Evolutionary conservation across 2,888 invertebrate genomes (phyloP), one percentile per base, ranked within the genome.

Genomic region (Coenonympha glycerion): DNA sequence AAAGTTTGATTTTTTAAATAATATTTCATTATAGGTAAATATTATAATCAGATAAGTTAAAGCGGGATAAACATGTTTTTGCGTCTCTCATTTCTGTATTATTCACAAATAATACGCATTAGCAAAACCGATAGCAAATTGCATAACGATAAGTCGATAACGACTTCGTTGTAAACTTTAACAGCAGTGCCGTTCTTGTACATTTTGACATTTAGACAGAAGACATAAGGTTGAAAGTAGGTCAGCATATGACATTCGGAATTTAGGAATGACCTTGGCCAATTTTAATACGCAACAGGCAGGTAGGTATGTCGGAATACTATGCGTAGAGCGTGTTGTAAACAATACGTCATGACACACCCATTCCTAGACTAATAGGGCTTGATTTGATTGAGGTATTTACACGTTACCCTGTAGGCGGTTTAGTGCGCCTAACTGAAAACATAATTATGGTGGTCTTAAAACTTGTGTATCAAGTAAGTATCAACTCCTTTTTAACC

Each of bases 281-380:
- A 55, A 62, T 75, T 75, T 73, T 82, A 80, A 79, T 80, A 79
- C 84, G 80, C 81, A 79, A 71, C 76, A 74, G 66, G 65, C 22
- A 31, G 67, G 65, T 64, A 74, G 66, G 65, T 33, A 31, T 68
- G 65, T 64, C 66, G 52, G 61, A 60, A 63, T 65, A 63, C 72
- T 71, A 69, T 64, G 68, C 44, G 47, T 56, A 31, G 28, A 65
- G 62, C 58, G 33, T 36, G 15, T 73, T 69, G 74, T 74, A 75
- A 73, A 76, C 65, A 75, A 62, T 64, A 76, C 84, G 84, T 83
- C 83, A 83, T 55, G 83, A 85, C 86, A 86, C 86, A 86, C 86
- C 86, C 86, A 82, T 81, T 74, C 61, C 61, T 79, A 69, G 73
- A 74, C 81, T 69, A 81, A 83, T 83, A 82, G 75, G 78, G 76